phyloP scores from a whole-genome alignment of 2,888 invertebrate genomes.

The Helobdella robusta region DNA sequence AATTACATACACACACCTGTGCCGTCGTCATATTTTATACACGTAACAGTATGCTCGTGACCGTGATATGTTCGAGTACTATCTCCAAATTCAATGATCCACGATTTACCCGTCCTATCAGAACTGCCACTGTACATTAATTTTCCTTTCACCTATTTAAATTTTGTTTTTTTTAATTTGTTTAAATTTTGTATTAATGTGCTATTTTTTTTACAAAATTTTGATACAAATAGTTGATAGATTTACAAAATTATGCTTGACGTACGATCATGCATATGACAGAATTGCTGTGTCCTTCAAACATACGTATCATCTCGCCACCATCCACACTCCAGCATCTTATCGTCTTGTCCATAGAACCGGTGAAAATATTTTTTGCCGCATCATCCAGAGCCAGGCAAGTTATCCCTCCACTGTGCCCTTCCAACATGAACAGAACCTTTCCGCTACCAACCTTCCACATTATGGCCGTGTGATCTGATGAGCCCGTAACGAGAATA shows the following conservation, averaged over 20 bases:
- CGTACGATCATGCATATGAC: constrained; percentile 51
- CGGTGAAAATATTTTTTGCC: constrained; percentile 50
- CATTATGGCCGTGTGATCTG: constrained; percentile 47
- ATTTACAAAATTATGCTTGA: not conserved
- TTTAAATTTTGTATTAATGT: not conserved
- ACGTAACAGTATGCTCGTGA: constrained; percentile 51
- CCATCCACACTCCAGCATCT: constrained; percentile 50
- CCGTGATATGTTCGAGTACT: constrained; percentile 51
- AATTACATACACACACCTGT: constrained; percentile 47
- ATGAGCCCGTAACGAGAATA: constrained; percentile 48
- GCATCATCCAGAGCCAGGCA: constrained; percentile 50
- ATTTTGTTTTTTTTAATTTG: not conserved
- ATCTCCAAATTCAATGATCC: constrained; percentile 54
- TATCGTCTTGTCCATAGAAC: constrained; percentile 50
- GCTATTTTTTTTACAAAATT: not conserved
- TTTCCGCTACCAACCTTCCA: constrained; percentile 46
- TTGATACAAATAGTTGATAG: not conserved
- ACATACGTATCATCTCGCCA: constrained; percentile 48
- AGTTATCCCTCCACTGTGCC: constrained; percentile 52
- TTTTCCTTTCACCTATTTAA: constrained; percentile 49
- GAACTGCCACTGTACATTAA: constrained; percentile 53
- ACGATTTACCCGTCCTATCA: constrained; percentile 52
- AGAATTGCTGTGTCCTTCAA: constrained; percentile 50
- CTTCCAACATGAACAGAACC: constrained; percentile 40
- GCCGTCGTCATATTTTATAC: constrained; percentile 50